Percentiles rank a stretch among this genome's conserved stretches.
Evolutionary conservation across 2,113 vertebrate genomes (phyloP).

Genomic region (Corythoichthys haematopterus): DNA sequence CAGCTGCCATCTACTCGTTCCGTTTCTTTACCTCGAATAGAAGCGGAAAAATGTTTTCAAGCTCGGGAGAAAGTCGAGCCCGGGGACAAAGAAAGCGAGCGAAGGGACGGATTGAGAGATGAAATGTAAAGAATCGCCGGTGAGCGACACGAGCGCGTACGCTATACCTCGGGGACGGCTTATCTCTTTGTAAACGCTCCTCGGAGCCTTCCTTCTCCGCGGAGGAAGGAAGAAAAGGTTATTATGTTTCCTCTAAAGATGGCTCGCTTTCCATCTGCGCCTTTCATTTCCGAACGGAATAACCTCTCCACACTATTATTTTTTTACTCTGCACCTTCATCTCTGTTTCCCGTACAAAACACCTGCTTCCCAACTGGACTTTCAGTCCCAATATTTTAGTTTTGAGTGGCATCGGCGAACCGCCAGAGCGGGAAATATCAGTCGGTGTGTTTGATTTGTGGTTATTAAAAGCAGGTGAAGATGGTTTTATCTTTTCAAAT

Average conservation of each 20-base stretch:
- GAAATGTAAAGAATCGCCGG: constrained; percentile 44
- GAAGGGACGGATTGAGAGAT: constrained; percentile 40
- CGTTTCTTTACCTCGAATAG: constrained; percentile 36
- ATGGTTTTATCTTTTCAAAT: constrained; percentile 3
- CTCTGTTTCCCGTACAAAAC: constrained; percentile 27
- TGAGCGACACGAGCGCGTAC: constrained; percentile 2
- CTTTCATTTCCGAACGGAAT: constrained; percentile 69
- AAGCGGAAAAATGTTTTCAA: not conserved
- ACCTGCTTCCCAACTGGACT: constrained; percentile 26
- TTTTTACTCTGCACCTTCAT: constrained; percentile 33
- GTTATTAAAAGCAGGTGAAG: constrained; percentile 28
- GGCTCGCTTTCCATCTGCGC: constrained; percentile 47
- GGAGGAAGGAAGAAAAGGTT: constrained; percentile 68
- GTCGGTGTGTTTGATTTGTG: constrained; percentile 11
- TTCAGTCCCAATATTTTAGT: not conserved
- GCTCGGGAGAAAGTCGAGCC: constrained; percentile 12
- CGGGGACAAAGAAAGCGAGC: constrained; percentile 1
- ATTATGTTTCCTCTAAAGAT: constrained; percentile 70
- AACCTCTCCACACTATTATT: constrained; percentile 47
- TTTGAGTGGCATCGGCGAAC: constrained; percentile 14
- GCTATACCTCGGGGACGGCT: constrained; percentile 54
- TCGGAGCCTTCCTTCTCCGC: constrained; percentile 31
- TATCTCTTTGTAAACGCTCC: constrained; percentile 68
- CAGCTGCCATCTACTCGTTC: constrained; percentile 11
- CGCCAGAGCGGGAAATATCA: constrained; percentile 17